phyloP scores from a whole-genome alignment of 1,140 invertebrate species.

The Asobara japonica region DNA sequence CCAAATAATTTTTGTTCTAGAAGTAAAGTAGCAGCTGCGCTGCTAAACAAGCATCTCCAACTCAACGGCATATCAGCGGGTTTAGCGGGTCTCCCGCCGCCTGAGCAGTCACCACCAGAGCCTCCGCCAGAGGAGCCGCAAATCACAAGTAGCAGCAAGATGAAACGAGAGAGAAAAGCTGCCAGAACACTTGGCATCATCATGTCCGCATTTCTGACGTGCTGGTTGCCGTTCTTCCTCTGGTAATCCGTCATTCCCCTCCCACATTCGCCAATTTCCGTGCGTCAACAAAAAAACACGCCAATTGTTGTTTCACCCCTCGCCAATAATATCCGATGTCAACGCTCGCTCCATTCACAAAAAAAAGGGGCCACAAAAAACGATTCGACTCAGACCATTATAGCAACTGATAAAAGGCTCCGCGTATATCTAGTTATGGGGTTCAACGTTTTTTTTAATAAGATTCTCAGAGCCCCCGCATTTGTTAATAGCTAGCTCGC shows the following conservation, averaged over 20 bases:
- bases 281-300: neutral
- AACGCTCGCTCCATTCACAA: no score
- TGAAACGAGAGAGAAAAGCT: slow-evolving; percentile 93
- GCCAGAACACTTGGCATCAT: slow-evolving; percentile 95
- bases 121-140: slow-evolving; percentile 62
- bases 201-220: slow-evolving; percentile 92
- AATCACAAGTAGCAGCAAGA: slow-evolving; percentile 76
- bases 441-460: no score
- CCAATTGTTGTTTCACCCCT: neutral
- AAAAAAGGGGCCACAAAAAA: no score
- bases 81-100: slow-evolving; percentile 69
- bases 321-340: no score
- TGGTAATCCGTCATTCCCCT: slow-evolving; percentile 74
- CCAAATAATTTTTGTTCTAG: slow-evolving; percentile 62
- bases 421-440: no score
- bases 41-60: slow-evolving; percentile 86
- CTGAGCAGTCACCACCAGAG: slow-evolving; percentile 57
- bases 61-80: slow-evolving; percentile 85
- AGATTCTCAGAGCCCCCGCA: no score
- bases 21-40: slow-evolving; percentile 84
- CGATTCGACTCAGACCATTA: no score
- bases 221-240: slow-evolving; percentile 95
- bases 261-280: slow-evolving; percentile 1
- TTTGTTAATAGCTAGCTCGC: no score
- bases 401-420: no score